Evolutionary conservation across 2,888 invertebrate genomes (phyloP).

Genomic region (Morpho helenor): DNA sequence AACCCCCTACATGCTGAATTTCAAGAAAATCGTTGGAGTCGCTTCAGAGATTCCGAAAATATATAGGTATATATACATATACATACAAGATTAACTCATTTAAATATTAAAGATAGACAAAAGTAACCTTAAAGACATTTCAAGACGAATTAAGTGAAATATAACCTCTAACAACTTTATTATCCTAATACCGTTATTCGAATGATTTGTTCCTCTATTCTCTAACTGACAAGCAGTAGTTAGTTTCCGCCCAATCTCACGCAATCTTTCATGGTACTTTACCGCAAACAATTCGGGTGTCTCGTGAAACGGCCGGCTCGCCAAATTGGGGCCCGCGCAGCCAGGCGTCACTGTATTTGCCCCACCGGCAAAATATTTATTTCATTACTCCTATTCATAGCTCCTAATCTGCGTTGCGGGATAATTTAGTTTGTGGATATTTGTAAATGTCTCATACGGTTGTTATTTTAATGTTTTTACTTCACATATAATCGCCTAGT

Average conservation of each 20-base stretch:
- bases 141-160: background rate
- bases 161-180: background rate
- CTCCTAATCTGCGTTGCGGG: conserved; percentile 66
- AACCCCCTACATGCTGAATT: no score
- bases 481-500: no score
- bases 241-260: conserved; percentile 63
- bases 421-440: no score
- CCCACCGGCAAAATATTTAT: conserved; percentile 78
- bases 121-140: no score
- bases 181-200: conserved; percentile 4
- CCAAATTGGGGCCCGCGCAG: conserved; percentile 64
- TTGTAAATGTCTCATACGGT: no score
- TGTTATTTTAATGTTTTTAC: no score
- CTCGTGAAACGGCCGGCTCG: conserved; percentile 63
- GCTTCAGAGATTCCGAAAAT: no score
- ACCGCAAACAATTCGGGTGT: conserved; percentile 59
- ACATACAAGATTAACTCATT: no score
- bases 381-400: conserved; percentile 78
- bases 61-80: no score
- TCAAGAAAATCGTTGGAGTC: no score
- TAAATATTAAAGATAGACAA: no score
- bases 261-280: conserved; percentile 58
- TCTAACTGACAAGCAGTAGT: conserved; percentile 11
- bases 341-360: conserved; percentile 67
- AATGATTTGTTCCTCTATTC: conserved; percentile 10